A percentile compares a stretch with the other conserved stretches of the same genome.
Evolutionary conservation across 2,888 invertebrate species (phyloP).

Genomic region (Gandaritis pyraliata): DNA sequence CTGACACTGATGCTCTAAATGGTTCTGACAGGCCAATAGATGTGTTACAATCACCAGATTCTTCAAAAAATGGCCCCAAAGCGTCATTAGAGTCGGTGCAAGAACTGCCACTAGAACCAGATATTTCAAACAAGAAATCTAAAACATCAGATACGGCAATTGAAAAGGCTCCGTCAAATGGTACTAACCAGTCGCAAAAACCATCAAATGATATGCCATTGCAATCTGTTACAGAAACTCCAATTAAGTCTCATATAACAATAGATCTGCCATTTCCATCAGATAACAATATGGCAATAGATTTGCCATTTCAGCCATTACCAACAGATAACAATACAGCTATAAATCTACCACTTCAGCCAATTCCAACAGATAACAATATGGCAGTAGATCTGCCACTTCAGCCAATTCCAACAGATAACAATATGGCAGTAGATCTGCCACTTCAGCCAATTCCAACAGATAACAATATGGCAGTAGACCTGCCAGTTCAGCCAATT

Average conservation of each 20-base stretch:
- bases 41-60: too few relatives aligned
- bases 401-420: not conserved
- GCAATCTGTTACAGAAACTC: not conserved
- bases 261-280: not conserved
- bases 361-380: too few relatives aligned
- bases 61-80: too few relatives aligned
- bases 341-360: too few relatives aligned
- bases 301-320: too few relatives aligned
- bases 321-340: too few relatives aligned
- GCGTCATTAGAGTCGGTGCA: not conserved
- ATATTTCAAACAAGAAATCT: not conserved
- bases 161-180: too few relatives aligned
- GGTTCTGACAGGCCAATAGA: not conserved
- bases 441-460: not conserved
- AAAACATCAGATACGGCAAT: not conserved
- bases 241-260: not conserved
- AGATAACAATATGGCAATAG: not conserved
- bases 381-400: not conserved
- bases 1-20: not conserved
- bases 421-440: not conserved
- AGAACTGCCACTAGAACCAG: not conserved
- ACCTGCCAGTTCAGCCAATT: too few relatives aligned
- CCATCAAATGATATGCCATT: too few relatives aligned
- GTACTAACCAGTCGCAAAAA: too few relatives aligned
- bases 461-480: not conserved